phyloP scores from a whole-genome alignment of 2,888 invertebrate species.

The Pharmacophagus antenor region DNA sequence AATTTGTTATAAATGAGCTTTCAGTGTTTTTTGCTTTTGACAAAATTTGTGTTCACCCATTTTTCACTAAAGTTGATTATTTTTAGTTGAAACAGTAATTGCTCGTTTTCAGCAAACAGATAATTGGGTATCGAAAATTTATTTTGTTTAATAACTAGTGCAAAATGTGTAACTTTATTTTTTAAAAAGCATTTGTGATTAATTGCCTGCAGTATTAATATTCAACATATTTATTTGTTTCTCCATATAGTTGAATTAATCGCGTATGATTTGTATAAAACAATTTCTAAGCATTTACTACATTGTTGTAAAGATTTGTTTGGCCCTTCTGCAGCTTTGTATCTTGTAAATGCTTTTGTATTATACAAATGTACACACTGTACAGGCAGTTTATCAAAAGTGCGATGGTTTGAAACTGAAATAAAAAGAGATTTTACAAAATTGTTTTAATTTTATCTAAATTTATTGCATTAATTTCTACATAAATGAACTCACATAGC shows the following conservation, averaged over 20 bases:
- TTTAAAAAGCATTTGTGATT: slow-evolving; percentile 22
- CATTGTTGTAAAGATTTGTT: slow-evolving; percentile 48
- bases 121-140: slow-evolving; percentile 37
- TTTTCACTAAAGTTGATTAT: slow-evolving; percentile 41
- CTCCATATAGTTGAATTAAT: slow-evolving; percentile 59
- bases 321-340: slow-evolving; percentile 45
- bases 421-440: slow-evolving; percentile 19
- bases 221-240: slow-evolving; percentile 69
- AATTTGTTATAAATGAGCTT: too few relatives aligned
- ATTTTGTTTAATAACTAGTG: background rate
- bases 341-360: slow-evolving; percentile 31
- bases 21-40: background rate
- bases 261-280: slow-evolving; percentile 33
- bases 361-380: slow-evolving; percentile 18
- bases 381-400: slow-evolving; percentile 17
- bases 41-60: background rate
- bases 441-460: slow-evolving; percentile 21
- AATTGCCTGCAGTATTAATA: slow-evolving; percentile 37
- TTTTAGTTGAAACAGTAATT: slow-evolving; percentile 69
- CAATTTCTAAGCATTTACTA: slow-evolving; percentile 34
- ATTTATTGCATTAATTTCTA: background rate
- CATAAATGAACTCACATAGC: background rate
- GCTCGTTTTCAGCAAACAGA: slow-evolving; percentile 55
- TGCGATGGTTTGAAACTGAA: slow-evolving; percentile 12
- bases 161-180: slow-evolving; percentile 22